phyloP scores from a whole-genome alignment of 2,113 vertebrate species.

The Myrmecobius fasciatus region DNA sequence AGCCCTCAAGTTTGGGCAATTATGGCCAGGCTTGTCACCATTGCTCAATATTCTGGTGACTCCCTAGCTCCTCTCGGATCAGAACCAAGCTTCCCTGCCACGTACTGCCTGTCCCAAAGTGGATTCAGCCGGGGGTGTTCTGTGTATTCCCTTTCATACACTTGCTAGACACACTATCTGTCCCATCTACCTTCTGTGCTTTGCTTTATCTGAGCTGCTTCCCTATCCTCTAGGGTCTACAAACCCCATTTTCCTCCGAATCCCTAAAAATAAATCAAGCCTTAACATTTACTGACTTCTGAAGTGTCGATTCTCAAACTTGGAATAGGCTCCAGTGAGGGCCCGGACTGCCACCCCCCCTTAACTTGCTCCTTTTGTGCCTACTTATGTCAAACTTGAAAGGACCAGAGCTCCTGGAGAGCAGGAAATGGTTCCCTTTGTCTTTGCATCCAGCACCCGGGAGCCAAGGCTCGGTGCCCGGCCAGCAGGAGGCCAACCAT shows the following conservation, averaged over 20 bases:
- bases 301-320: neutral
- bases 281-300: neutral
- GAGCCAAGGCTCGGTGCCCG: neutral
- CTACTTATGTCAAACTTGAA: neutral
- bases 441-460: neutral
- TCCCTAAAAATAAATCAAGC: neutral
- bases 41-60: neutral
- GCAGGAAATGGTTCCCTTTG: neutral
- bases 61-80: neutral
- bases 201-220: neutral
- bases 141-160: neutral
- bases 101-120: too few relatives aligned
- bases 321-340: neutral
- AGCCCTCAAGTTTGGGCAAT: neutral
- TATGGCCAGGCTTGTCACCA: neutral
- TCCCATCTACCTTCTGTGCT: neutral
- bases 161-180: too few relatives aligned
- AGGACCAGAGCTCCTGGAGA: neutral
- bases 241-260: neutral
- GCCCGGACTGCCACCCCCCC: too few relatives aligned
- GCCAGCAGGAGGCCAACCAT: neutral
- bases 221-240: neutral
- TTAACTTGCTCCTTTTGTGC: neutral
- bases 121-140: neutral
- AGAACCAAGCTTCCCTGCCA: too few relatives aligned